Conservation (phyloP, 2,113 vertebrate genomes). For the Sialia sialis region DNA sequence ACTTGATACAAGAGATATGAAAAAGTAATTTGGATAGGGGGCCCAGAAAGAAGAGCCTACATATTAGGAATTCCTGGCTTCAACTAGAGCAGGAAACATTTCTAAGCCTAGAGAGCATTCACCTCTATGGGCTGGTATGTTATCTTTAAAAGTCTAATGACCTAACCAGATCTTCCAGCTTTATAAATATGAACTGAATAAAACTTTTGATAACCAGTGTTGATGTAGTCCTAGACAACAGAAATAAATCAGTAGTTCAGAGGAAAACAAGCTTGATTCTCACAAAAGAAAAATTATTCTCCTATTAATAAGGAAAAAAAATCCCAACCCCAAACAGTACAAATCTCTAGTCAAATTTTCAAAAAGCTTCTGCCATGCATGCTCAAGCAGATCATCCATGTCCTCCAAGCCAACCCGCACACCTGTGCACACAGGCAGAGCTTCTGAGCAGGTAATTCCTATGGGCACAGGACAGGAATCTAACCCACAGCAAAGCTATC, state of each 20-base stretch:
- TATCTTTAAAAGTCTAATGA: not conserved
- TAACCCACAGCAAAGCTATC: constrained; percentile 8
- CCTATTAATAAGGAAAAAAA: not conserved
- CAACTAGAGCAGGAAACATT: not conserved
- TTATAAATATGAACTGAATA: not conserved
- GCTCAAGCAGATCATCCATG: constrained; percentile 4
- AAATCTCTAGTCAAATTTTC: not conserved
- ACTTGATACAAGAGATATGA: not conserved
- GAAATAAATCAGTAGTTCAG: not conserved
- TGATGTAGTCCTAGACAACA: not conserved
- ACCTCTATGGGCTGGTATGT: not conserved
- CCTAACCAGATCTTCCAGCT: not conserved
- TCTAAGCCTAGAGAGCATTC: not conserved
- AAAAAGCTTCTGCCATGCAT: constrained; percentile 48
- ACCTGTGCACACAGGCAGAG: not conserved
- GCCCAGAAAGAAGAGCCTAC: not conserved
- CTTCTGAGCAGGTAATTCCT: constrained; percentile 1
- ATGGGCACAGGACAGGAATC: not conserved
- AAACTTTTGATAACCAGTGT: not conserved
- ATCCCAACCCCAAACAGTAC: not conserved
- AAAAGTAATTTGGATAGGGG: not conserved
- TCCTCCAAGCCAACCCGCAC: not conserved
- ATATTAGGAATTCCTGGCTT: not conserved
- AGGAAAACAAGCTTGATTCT: not conserved
- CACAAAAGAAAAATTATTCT: not conserved